Percentiles rank a stretch among this genome's conserved stretches.
These are phyloP conservation scores for Muscicapa striata DNA, from an alignment of 2,797 vertebrate species.

Conservation along the genomic window DNA sequence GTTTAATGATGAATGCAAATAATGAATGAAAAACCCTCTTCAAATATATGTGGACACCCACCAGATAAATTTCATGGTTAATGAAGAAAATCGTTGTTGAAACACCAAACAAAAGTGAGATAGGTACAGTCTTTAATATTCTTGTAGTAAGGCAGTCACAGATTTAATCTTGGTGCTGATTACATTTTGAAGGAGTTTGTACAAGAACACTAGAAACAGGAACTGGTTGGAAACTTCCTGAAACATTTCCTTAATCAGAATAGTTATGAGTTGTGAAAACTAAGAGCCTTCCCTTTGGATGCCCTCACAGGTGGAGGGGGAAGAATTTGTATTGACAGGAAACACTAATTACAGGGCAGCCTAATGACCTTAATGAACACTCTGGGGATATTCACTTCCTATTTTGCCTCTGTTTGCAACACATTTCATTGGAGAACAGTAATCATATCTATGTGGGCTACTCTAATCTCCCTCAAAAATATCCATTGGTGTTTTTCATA, in stretches of 20 bases:
- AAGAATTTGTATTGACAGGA: neutral
- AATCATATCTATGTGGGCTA: neutral
- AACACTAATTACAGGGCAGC: neutral
- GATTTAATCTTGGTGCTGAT: neutral
- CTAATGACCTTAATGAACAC: neutral
- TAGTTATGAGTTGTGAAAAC: neutral
- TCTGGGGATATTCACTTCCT: neutral
- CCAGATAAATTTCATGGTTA: neutral
- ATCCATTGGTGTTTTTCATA: neutral
- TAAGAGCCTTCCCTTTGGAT: neutral
- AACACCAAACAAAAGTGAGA: neutral
- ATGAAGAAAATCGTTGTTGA: neutral
- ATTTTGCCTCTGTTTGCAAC: neutral
- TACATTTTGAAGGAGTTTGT: neutral
- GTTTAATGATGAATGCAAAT: neutral
- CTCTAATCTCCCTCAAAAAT: neutral
- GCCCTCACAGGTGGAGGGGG: neutral
- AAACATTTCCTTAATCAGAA: conserved; percentile 13
- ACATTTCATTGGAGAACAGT: neutral
- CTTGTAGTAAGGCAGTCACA: neutral
- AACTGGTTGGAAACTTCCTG: neutral
- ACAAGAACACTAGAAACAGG: neutral
- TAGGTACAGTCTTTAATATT: neutral
- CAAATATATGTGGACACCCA: neutral
- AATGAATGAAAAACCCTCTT: neutral